These are phyloP conservation scores for Reticulitermes speratus DNA, from an alignment of 1,140 invertebrate species.

Conservation along the genomic window DNA sequence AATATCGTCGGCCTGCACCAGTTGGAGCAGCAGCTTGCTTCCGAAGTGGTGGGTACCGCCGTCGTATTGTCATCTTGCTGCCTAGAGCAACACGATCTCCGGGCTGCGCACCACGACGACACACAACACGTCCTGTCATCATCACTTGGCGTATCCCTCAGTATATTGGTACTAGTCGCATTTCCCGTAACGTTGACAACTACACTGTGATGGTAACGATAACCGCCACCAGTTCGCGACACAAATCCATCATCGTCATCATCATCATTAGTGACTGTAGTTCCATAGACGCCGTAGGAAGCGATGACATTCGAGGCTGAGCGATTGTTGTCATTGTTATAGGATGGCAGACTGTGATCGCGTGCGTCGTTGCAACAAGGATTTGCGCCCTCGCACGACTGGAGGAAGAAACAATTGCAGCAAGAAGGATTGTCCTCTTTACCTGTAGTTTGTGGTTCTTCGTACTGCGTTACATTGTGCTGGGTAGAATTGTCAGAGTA, in stretches of 20 bases:
- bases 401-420: slow-evolving; percentile 44
- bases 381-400: slow-evolving; percentile 42
- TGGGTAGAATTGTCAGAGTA: slow-evolving; percentile 6
- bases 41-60: slow-evolving; percentile 35
- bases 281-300: slow-evolving; percentile 55
- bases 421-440: slow-evolving; percentile 41
- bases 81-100: slow-evolving; percentile 35
- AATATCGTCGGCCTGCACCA: slow-evolving; percentile 57
- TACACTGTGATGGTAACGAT: slow-evolving; percentile 54
- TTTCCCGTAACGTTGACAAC: slow-evolving; percentile 51
- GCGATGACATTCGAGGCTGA: slow-evolving; percentile 52
- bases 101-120: slow-evolving; percentile 45
- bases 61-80: slow-evolving; percentile 38
- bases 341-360: slow-evolving; percentile 26
- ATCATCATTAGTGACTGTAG: slow-evolving; percentile 53
- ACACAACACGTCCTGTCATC: slow-evolving; percentile 44
- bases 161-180: slow-evolving; percentile 20
- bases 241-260: slow-evolving; percentile 53
- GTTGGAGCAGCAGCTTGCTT: slow-evolving; percentile 43
- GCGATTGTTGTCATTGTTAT: slow-evolving; percentile 44
- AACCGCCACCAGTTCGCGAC: slow-evolving; percentile 42
- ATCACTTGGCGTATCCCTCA: slow-evolving; percentile 48
- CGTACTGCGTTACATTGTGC: slow-evolving; percentile 20
- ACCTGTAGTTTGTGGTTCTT: not conserved
- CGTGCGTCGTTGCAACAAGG: not conserved